Evolutionary conservation across 2,888 invertebrate species (phyloP).

Genomic region (Rhingia campestris): DNA sequence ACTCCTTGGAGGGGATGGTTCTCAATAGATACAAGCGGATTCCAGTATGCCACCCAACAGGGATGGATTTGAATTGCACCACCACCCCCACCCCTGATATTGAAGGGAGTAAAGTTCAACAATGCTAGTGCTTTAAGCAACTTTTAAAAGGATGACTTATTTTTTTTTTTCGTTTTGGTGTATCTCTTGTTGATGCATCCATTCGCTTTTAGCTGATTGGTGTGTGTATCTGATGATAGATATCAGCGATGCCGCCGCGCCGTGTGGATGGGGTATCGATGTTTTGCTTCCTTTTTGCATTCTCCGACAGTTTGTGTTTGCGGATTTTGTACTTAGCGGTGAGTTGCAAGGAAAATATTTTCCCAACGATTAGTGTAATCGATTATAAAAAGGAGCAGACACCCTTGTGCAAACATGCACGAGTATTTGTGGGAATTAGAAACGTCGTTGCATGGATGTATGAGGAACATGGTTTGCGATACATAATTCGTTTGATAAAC

Average conservation of each 20-base stretch:
- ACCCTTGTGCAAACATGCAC: background rate
- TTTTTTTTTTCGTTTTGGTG: conserved; percentile 1
- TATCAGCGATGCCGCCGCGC: background rate
- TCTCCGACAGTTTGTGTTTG: conserved; percentile 37
- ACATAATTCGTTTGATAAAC: no score
- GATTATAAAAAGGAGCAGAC: conserved; percentile 14
- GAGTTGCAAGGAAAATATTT: conserved; percentile 52
- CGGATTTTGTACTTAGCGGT: conserved; percentile 55
- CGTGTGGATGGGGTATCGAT: conserved; percentile 5
- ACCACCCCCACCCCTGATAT: conserved; percentile 8
- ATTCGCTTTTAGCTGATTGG: conserved; percentile 52
- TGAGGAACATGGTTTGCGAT: no score
- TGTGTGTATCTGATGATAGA: conserved; percentile 36
- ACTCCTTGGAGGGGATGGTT: conserved; percentile 5
- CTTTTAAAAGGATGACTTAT: conserved; percentile 33
- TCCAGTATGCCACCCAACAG: background rate
- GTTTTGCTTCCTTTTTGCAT: conserved; percentile 25
- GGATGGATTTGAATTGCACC: conserved; percentile 43
- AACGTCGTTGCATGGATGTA: background rate
- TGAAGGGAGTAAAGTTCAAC: conserved; percentile 54
- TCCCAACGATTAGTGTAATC: conserved; percentile 48
- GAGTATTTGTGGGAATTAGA: background rate
- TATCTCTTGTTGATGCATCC: conserved; percentile 19
- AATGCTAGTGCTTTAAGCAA: conserved; percentile 58
- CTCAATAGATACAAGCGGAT: background rate